A percentile compares a stretch with the other conserved stretches of the same genome.
These are phyloP conservation scores for Calosoma granatense DNA, from an alignment of 1,140 invertebrate genomes.

Conservation along the genomic window DNA sequence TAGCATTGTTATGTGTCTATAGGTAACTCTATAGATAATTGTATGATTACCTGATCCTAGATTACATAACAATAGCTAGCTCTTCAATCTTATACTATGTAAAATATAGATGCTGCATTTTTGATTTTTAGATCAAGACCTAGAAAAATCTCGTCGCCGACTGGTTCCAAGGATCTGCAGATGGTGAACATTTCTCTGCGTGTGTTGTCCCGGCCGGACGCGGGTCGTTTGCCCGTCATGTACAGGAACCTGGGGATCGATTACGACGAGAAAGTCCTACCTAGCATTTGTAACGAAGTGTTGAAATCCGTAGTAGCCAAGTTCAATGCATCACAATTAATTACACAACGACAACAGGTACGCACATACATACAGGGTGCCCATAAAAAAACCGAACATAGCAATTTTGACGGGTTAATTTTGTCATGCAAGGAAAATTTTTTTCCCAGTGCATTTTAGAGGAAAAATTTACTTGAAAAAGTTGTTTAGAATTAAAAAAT, in stretches of 20 bases:
- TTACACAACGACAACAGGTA: conserved; percentile 96
- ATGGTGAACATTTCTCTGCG: conserved; percentile 98
- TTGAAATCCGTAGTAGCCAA: conserved; percentile 98
- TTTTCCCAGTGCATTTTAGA: too few species aligned
- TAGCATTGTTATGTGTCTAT: too few species aligned
- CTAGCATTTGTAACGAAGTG: conserved; percentile 98
- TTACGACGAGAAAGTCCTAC: conserved; percentile 87
- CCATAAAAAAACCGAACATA: too few species aligned
- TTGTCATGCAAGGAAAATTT: too few species aligned
- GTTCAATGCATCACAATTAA: conserved; percentile 98
- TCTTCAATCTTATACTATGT: not conserved
- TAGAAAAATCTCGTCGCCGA: conserved; percentile 93
- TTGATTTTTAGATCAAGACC: conserved; percentile 63
- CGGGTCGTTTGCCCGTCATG: conserved; percentile 66
- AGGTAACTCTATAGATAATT: too few species aligned
- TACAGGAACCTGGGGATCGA: conserved; percentile 83
- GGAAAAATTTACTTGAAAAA: too few species aligned
- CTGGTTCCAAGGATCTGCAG: conserved; percentile 97
- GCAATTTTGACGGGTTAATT: too few species aligned
- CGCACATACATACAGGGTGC: not conserved
- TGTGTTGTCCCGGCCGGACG: conserved; percentile 90
- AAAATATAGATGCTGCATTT: not conserved
- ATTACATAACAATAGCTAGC: too few species aligned
- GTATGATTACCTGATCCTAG: too few species aligned
- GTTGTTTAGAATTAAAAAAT: too few species aligned